Percentiles rank a stretch among this genome's conserved stretches.
Conservation (phyloP, 1,140 invertebrate species). For the Drosophila bipectinata region DNA sequence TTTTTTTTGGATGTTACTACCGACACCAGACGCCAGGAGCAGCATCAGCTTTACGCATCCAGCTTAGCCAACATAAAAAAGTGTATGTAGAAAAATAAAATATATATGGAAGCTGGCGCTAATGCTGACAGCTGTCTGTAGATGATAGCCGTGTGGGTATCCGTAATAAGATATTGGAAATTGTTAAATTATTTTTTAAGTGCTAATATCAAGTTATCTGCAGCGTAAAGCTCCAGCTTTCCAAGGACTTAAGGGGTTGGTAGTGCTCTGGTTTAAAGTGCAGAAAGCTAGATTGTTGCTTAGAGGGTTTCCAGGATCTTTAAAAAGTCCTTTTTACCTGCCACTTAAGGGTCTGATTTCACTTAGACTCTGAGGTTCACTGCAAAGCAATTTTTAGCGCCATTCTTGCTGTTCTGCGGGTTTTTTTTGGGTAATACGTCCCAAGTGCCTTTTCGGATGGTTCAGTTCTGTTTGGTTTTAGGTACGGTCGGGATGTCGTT, state of each 20-base stretch:
- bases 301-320: not conserved
- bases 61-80: conserved; percentile 7
- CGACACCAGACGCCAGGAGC: conserved; percentile 5
- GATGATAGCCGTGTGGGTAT: conserved; percentile 47
- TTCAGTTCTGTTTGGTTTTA: conserved; percentile 13
- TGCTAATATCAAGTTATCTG: conserved; percentile 48
- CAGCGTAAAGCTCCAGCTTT: conserved; percentile 6
- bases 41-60: conserved; percentile 32
- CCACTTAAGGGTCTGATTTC: conserved; percentile 32
- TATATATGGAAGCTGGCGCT: conserved; percentile 36
- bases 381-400: conserved; percentile 39
- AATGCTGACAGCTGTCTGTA: conserved; percentile 65
- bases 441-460: conserved; percentile 52
- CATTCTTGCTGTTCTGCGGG: conserved; percentile 15
- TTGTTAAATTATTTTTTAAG: conserved; percentile 47
- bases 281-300: not conserved
- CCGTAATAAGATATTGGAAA: conserved; percentile 44
- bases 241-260: not conserved
- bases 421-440: conserved; percentile 40
- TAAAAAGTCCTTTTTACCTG: conserved; percentile 9
- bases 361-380: conserved; percentile 2
- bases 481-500: conserved; percentile 26
- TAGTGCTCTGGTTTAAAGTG: not conserved
- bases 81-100: conserved; percentile 8
- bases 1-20: not conserved